Conservation (phyloP, 92 coral and sea anemone species). For the Ricordea florida region DNA sequence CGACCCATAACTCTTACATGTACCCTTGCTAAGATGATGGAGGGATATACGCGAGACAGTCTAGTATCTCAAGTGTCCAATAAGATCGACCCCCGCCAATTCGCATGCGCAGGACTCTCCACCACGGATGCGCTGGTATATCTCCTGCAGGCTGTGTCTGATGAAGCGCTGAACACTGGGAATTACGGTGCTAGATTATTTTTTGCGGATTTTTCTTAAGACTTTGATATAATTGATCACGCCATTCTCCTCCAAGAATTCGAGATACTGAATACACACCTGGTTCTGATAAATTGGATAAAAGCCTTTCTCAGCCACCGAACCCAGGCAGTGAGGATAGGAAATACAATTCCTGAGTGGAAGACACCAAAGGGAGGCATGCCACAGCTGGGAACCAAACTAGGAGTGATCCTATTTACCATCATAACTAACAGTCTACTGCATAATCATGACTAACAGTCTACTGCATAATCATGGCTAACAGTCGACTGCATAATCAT, state of each 20-base stretch:
- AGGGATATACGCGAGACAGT: neutral
- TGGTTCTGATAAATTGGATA: neutral
- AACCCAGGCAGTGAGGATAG: neutral
- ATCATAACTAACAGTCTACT: too few species aligned
- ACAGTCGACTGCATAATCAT: too few species aligned
- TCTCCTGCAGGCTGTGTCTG: neutral
- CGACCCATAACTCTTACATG: neutral
- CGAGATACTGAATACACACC: too few species aligned
- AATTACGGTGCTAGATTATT: neutral
- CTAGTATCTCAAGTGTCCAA: neutral
- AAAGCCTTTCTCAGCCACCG: neutral
- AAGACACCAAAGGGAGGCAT: neutral
- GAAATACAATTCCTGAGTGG: neutral
- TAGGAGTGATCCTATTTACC: too few species aligned
- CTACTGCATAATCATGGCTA: too few species aligned
- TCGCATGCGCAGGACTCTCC: neutral
- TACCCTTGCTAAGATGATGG: conserved; percentile 1
- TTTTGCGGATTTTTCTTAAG: too few species aligned
- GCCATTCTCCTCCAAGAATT: neutral
- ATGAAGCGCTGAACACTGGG: neutral
- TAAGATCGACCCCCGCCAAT: conserved; percentile 2
- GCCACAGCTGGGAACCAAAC: too few species aligned
- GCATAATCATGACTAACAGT: too few species aligned
- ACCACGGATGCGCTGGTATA: too few species aligned
- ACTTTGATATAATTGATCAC: neutral